These are phyloP conservation scores for Ephialtes manifestator DNA, from an alignment of 2,888 invertebrate species.

Conservation along the genomic window DNA sequence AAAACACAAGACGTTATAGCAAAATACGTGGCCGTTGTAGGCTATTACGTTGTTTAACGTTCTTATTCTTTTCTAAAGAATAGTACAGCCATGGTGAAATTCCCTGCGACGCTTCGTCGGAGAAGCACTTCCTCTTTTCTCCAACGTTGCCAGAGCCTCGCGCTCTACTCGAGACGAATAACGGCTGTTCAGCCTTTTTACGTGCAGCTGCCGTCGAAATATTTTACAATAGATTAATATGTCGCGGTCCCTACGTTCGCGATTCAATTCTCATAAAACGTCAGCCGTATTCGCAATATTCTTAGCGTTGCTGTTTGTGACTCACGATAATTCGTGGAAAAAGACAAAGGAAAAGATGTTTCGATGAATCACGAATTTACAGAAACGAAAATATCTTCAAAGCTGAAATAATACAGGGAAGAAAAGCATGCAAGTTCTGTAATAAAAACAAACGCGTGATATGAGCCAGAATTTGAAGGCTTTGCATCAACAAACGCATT, in stretches of 20 bases:
- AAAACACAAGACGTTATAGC: neutral
- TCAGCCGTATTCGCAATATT: neutral
- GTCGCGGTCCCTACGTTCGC: neutral
- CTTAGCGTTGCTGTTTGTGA: neutral
- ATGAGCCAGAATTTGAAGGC: neutral
- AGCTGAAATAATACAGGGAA: neutral
- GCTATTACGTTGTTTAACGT: neutral
- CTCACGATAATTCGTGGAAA: conserved; percentile 14
- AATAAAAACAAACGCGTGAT: neutral
- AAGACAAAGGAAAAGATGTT: neutral
- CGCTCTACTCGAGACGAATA: conserved; percentile 3
- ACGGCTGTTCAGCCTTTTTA: conserved; percentile 27
- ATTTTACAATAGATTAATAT: neutral
- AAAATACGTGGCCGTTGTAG: neutral
- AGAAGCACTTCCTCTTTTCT: conserved; percentile 34
- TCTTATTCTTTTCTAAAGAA: conserved; percentile 15
- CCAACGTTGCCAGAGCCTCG: conserved; percentile 33
- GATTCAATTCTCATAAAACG: neutral
- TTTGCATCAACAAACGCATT: conserved; percentile 17
- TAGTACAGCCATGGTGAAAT: conserved; percentile 55
- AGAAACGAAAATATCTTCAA: neutral
- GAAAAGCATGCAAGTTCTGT: neutral
- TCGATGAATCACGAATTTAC: neutral
- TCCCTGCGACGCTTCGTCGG: conserved; percentile 54
- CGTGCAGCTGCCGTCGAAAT: neutral